phyloP scores from a whole-genome alignment of 2,888 invertebrate species.

The Aleiodes leptofemur region DNA sequence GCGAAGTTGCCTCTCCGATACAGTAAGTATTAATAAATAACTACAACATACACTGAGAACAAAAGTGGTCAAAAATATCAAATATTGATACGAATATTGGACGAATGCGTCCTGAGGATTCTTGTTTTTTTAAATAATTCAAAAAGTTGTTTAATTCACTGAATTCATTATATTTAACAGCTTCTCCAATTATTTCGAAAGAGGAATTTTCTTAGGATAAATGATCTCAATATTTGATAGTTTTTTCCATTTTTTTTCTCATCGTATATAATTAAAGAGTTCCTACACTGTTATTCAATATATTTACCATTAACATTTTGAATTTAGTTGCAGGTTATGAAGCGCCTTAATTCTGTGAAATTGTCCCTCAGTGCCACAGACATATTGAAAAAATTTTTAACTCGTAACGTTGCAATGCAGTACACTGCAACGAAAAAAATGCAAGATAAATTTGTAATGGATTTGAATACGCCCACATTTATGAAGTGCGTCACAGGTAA shows the following conservation, averaged over 20 bases:
- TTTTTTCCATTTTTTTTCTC: too few relatives aligned
- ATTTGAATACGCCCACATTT: not conserved
- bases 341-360: not conserved
- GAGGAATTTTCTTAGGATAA: too few relatives aligned
- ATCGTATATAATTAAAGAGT: too few relatives aligned
- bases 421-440: not conserved
- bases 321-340: not conserved
- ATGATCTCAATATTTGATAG: too few relatives aligned
- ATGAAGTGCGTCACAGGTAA: constrained; percentile 80
- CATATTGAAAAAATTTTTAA: not conserved
- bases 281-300: too few relatives aligned
- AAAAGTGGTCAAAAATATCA: not conserved
- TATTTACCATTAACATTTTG: too few relatives aligned
- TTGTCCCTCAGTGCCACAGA: not conserved
- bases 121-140: too few relatives aligned
- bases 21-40: constrained; percentile 2
- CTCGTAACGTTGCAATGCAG: constrained; percentile 4
- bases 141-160: too few relatives aligned
- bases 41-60: not conserved
- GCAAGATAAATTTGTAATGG: constrained; percentile 3
- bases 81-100: not conserved
- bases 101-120: too few relatives aligned
- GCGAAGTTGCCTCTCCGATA: not conserved
- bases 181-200: too few relatives aligned
- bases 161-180: too few relatives aligned